A percentile compares a stretch with the other conserved stretches of the same genome.
Conservation (phyloP, 1,140 invertebrate genomes). For the Lepidurus couesii region DNA sequence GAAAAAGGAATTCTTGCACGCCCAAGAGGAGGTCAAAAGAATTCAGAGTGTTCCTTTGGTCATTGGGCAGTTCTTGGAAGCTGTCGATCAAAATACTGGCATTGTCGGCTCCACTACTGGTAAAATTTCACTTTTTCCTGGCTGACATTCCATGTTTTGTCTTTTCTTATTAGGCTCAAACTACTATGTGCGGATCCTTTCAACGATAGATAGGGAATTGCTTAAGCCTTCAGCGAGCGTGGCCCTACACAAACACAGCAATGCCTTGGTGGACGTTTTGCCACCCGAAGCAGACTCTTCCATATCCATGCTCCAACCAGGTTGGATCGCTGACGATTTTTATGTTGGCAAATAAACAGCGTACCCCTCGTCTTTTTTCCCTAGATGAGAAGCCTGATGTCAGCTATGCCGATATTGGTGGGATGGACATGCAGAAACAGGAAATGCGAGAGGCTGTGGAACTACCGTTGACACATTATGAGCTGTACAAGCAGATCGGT, state of each 20-base stretch:
- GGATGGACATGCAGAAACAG: conserved; percentile 99
- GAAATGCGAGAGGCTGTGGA: conserved; percentile 99
- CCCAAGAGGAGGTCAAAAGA: conserved; percentile 94
- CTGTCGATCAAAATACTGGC: conserved; percentile 95
- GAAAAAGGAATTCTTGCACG: conserved; percentile 95
- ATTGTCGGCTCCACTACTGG: conserved; percentile 79
- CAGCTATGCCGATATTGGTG: conserved; percentile 94
- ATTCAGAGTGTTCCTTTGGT: conserved; percentile 96
- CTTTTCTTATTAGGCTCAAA: conserved; percentile 65
- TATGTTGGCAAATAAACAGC: conserved; percentile 19
- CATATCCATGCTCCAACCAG: conserved; percentile 91
- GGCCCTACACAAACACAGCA: conserved; percentile 95
- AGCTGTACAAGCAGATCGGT: conserved; percentile 97
- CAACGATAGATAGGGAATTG: conserved; percentile 91
- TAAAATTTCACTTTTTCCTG: conserved; percentile 38
- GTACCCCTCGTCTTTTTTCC: conserved; percentile 36
- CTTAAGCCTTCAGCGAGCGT: conserved; percentile 93
- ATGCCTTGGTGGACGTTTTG: conserved; percentile 93
- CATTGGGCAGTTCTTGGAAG: conserved; percentile 96
- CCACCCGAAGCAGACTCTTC: conserved; percentile 97
- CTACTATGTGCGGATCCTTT: conserved; percentile 95
- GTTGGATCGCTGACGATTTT: conserved; percentile 45
- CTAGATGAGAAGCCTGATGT: conserved; percentile 98
- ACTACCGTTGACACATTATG: conserved; percentile 94
- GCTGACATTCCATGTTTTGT: conserved; percentile 24